phyloP scores from a whole-genome alignment of 2,113 vertebrate genomes.

The Sphyrna mokarran region DNA sequence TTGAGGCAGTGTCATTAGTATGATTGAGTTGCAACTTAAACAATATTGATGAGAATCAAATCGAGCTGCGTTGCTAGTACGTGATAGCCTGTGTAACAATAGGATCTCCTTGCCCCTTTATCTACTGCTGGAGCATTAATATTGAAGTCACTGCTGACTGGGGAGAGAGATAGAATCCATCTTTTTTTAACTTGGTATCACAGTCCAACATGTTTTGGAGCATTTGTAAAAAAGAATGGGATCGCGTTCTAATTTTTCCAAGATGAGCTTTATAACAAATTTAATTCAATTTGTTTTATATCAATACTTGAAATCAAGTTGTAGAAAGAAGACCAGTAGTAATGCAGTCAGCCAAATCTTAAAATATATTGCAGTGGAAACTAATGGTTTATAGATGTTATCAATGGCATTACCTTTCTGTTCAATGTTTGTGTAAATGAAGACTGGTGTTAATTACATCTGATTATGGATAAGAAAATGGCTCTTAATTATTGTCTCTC shows the following conservation, averaged over 20 bases:
- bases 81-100: neutral
- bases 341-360: constrained; percentile 7
- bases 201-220: neutral
- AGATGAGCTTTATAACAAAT: neutral
- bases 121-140: neutral
- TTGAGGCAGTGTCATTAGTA: neutral
- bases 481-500: neutral
- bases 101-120: neutral
- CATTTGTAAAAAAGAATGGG: neutral
- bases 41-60: neutral
- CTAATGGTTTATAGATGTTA: neutral
- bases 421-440: neutral
- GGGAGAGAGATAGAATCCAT: neutral
- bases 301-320: neutral
- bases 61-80: neutral
- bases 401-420: neutral
- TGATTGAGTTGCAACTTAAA: neutral
- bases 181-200: neutral
- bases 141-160: neutral
- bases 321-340: neutral
- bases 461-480: neutral
- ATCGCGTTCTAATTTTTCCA: neutral
- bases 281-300: neutral
- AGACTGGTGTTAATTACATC: neutral
- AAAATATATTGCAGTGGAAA: neutral